Evolutionary conservation across 1,140 invertebrate genomes (phyloP), one percentile per base, ranked within the genome.

Genomic region (Anastrepha obliqua): DNA sequence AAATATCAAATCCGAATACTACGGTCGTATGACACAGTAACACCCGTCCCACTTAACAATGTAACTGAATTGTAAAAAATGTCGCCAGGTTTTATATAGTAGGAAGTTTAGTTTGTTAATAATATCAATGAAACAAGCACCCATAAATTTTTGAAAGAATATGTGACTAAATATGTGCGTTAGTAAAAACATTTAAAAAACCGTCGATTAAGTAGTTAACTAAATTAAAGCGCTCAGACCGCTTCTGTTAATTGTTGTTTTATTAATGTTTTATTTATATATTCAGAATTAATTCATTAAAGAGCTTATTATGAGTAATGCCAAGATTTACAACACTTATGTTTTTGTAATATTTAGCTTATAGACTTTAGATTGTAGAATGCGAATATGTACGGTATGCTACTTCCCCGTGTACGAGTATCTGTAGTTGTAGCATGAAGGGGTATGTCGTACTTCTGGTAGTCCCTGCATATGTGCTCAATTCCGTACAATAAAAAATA

Each of bases 151-250:
- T 55, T 55, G 6, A 8, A 55, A 55, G 2, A 70, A 7, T 44
- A 74, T 44, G 17, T 9, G 7, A 44, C 1, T 17, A 17, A 7
- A 74, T 42, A 11, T 55, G 11, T 55, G 51, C 11, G 11, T 3
- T 6, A 55, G 51, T 55, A 44, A 4, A 15, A 70, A 70, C 13
- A 70, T 42, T 70, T 47, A 15, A 11, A 74, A 74, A 5, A 62
- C 2, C 44, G 67, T 74, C 5, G 15, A 74, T 74, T 74, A 74
- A 74, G 44, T 74, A 17, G 67, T 74, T 74, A 74, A 74, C 67
- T 74, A 74, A 44, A 74, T 67, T n/a, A 67, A 67, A 20, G 9
- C 65, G 29, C 65, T 1, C 11, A 67, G 65, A 29, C 65, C 4
- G 20, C 67, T 74, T 17, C 11, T 74, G 67, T 74, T 74, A 8